Percentiles rank a stretch among this genome's conserved stretches.
phyloP scores from a whole-genome alignment of 53 echinoderm and acorn worm genomes.

The Zoroaster sp. region DNA sequence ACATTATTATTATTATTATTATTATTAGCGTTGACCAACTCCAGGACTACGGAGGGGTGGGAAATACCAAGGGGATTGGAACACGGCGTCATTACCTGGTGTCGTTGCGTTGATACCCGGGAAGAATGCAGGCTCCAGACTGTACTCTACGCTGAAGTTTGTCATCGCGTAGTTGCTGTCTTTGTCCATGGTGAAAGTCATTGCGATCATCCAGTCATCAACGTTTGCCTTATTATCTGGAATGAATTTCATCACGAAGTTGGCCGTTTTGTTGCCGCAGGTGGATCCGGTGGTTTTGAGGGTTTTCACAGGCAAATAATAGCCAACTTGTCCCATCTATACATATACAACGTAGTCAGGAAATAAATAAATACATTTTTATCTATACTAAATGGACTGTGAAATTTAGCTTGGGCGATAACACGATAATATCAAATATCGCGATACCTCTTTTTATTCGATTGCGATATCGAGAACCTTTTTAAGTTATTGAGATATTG shows the following conservation, averaged over 20 bases:
- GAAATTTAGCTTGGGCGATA: no score
- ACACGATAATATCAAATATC: no score
- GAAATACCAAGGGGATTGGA: no score
- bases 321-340: neutral
- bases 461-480: no score
- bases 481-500: no score
- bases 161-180: neutral
- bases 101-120: neutral
- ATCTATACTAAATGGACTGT: neutral
- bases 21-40: no score
- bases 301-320: slow-evolving; percentile 1
- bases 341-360: neutral
- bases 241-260: neutral
- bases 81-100: neutral
- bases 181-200: slow-evolving; percentile 6
- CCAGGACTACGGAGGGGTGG: no score
- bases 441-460: no score
- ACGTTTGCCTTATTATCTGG: neutral
- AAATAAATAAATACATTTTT: neutral
- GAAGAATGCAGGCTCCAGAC: neutral
- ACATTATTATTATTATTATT: no score
- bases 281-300: neutral
- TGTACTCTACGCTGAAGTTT: slow-evolving; percentile 21
- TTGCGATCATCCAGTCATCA: neutral
- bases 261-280: neutral